These are phyloP conservation scores for Misgurnus anguillicaudatus DNA, from an alignment of 2,113 vertebrate species.

Conservation along the genomic window DNA sequence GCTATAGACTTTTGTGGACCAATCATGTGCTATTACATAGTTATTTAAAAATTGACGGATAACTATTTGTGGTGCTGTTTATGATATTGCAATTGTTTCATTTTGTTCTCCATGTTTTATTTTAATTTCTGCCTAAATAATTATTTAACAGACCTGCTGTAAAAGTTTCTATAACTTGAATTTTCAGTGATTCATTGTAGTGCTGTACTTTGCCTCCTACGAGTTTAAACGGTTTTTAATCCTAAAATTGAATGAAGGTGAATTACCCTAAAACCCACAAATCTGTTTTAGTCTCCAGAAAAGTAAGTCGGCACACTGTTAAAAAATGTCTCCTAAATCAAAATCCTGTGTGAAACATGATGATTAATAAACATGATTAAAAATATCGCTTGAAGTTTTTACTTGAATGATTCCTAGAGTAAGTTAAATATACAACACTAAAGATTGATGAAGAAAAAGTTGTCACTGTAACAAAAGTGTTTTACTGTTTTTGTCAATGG, in stretches of 20 bases:
- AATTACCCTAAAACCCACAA: constrained; percentile 1
- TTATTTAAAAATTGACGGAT: constrained; percentile 6
- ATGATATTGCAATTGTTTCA: not conserved
- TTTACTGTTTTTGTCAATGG: no score
- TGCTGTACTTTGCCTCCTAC: not conserved
- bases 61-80: constrained; percentile 23
- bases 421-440: no score
- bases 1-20: not conserved
- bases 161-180: constrained; percentile 13
- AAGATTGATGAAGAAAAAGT: no score
- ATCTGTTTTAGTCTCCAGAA: constrained; percentile 5
- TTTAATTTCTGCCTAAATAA: not conserved
- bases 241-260: not conserved
- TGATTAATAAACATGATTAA: constrained; percentile 10
- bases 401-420: no score
- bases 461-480: no score
- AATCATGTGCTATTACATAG: not conserved
- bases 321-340: not conserved
- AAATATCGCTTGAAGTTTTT: not conserved
- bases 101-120: not conserved
- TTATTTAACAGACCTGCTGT: constrained; percentile 11
- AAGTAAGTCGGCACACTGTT: constrained; percentile 22
- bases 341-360: constrained; percentile 1
- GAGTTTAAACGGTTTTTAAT: not conserved
- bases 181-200: not conserved